These are phyloP conservation scores for Strigamia maritima DNA, from an alignment of 2,888 invertebrate species.

Conservation along the genomic window DNA sequence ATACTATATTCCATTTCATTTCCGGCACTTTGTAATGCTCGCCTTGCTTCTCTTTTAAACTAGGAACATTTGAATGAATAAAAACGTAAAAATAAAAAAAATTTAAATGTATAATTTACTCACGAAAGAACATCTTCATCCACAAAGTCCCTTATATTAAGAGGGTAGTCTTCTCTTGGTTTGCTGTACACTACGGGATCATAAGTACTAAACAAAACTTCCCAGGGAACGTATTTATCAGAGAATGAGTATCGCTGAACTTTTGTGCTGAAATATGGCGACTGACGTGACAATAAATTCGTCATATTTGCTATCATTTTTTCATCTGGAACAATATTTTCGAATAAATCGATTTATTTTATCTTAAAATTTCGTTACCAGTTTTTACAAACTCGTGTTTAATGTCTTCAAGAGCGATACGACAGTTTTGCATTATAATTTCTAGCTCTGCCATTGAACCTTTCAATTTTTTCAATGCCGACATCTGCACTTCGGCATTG, in stretches of 20 bases:
- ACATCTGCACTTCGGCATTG: constrained; percentile 1
- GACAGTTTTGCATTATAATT: constrained; percentile 46
- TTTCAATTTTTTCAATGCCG: constrained; percentile 44
- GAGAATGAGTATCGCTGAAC: constrained; percentile 52
- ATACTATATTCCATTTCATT: constrained; percentile 45
- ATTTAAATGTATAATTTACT: neutral
- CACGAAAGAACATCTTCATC: constrained; percentile 50
- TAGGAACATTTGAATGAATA: neutral
- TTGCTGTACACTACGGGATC: constrained; percentile 51
- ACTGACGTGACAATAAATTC: constrained; percentile 50
- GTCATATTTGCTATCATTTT: constrained; percentile 42
- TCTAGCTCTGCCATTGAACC: constrained; percentile 51
- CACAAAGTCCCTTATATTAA: constrained; percentile 47
- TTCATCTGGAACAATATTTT: constrained; percentile 35
- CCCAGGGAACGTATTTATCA: constrained; percentile 54
- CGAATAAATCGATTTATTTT: neutral
- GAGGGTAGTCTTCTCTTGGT: constrained; percentile 47
- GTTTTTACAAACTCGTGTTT: constrained; percentile 44
- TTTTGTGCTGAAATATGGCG: constrained; percentile 51
- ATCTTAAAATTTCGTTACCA: constrained; percentile 33
- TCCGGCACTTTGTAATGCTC: constrained; percentile 43
- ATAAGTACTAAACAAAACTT: constrained; percentile 50
- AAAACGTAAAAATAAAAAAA: neutral
- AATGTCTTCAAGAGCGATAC: constrained; percentile 45
- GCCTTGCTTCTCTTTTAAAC: constrained; percentile 40